Conservation (phyloP, 2,888 invertebrate species). For the Tridacna crocea region DNA sequence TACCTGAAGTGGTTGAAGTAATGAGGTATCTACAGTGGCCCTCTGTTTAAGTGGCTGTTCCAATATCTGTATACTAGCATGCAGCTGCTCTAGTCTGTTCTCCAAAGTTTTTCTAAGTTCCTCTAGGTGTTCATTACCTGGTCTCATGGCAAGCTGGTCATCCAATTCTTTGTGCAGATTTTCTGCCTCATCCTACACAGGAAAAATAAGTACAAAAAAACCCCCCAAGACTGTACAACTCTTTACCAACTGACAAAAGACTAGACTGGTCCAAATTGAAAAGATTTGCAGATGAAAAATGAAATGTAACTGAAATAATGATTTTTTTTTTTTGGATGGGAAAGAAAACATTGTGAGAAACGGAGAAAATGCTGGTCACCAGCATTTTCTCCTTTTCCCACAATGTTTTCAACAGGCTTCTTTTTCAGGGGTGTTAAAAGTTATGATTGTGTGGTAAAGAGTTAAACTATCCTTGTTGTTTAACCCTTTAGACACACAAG, state of each 20-base stretch:
- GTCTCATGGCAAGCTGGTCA: neutral
- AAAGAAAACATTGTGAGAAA: neutral
- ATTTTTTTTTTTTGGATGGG: neutral
- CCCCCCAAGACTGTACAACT: neutral
- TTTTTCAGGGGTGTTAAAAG: too few species aligned
- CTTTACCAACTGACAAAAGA: neutral
- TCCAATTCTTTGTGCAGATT: slow-evolving; percentile 8
- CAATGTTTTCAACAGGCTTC: too few species aligned
- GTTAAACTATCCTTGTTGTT: too few species aligned
- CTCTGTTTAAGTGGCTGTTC: slow-evolving; percentile 28
- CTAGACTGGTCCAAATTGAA: neutral
- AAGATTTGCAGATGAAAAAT: neutral
- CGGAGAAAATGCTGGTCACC: too few species aligned
- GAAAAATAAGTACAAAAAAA: neutral
- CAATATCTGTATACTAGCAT: slow-evolving; percentile 13
- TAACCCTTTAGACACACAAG: too few species aligned
- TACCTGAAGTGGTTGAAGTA: slow-evolving; percentile 39
- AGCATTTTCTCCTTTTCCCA: too few species aligned
- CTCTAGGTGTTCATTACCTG: slow-evolving; percentile 2
- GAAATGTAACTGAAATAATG: neutral
- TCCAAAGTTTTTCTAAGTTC: slow-evolving; percentile 9
- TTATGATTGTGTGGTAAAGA: too few species aligned
- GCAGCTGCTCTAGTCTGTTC: slow-evolving; percentile 23
- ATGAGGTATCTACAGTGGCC: slow-evolving; percentile 18
- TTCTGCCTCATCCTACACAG: slow-evolving; percentile 28